Conservation (phyloP, 2,888 invertebrate genomes). For the Melinaea menophilus region DNA sequence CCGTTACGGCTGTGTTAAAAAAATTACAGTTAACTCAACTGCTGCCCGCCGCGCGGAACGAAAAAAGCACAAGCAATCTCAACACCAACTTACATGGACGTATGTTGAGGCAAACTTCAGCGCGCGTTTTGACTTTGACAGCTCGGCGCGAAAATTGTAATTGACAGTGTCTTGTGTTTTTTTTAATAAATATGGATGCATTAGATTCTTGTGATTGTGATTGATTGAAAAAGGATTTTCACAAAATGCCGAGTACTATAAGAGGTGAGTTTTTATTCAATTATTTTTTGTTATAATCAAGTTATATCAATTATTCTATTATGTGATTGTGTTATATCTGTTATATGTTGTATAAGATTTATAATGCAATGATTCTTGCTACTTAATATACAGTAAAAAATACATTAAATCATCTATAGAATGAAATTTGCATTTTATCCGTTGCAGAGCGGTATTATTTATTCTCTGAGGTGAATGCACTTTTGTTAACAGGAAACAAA, state of each 20-base stretch:
- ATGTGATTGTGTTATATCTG: background rate
- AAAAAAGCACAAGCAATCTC: conserved; percentile 69
- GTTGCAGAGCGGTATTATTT: conserved; percentile 24
- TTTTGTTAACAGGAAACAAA: conserved; percentile 52
- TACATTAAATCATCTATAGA: conserved; percentile 27
- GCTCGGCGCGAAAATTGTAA: conserved; percentile 41
- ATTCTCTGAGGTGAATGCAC: conserved; percentile 49
- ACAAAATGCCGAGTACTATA: conserved; percentile 75
- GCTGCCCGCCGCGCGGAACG: conserved; percentile 54
- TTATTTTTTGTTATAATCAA: conserved; percentile 4
- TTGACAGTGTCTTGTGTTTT: conserved; percentile 33
- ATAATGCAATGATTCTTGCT: conserved; percentile 10
- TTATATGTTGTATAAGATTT: background rate
- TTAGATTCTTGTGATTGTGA: conserved; percentile 35
- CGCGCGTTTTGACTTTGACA: conserved; percentile 51
- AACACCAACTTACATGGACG: conserved; percentile 67
- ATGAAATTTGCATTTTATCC: conserved; percentile 28
- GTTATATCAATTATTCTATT: background rate
- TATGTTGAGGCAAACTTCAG: conserved; percentile 40
- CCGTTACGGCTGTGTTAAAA: conserved; percentile 72
- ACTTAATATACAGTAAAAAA: conserved; percentile 11
- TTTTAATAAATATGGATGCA: conserved; percentile 31
- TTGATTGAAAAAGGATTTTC: conserved; percentile 44
- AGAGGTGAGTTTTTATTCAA: conserved; percentile 57
- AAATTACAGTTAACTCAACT: conserved; percentile 67